phyloP scores from a whole-genome alignment of 2,797 vertebrate genomes.

The Percopsis omiscomaycus region DNA sequence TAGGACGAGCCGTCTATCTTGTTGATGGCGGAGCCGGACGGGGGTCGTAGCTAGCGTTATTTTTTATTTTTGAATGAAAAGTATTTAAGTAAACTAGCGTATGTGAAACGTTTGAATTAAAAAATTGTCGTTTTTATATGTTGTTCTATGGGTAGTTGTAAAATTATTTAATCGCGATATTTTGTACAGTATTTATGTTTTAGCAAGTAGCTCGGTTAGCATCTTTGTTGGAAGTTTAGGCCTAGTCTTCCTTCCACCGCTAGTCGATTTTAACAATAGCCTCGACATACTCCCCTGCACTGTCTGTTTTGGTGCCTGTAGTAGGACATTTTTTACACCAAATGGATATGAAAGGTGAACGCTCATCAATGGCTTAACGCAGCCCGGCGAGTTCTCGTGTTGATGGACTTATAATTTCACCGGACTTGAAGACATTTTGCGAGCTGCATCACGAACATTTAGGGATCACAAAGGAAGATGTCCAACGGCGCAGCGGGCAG shows the following conservation, averaged over 20 bases:
- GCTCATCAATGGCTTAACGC: constrained; percentile 30
- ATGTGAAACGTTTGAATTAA: constrained; percentile 30
- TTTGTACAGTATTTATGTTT: constrained; percentile 71
- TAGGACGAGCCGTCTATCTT: constrained; percentile 62
- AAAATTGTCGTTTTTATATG: constrained; percentile 15
- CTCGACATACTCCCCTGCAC: constrained; percentile 47
- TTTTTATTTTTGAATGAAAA: constrained; percentile 76
- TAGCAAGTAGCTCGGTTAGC: constrained; percentile 61
- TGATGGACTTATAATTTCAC: constrained; percentile 53
- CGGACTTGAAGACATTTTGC: constrained; percentile 51
- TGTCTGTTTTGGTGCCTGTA: constrained; percentile 40
- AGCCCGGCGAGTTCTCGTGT: constrained; percentile 58
- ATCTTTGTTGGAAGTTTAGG: constrained; percentile 76
- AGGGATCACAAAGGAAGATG: constrained; percentile 76
- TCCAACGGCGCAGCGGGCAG: constrained; percentile 85
- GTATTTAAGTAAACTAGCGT: constrained; percentile 50
- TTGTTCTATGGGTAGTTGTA: constrained; percentile 19
- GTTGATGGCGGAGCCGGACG: constrained; percentile 71
- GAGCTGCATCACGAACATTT: constrained; percentile 38
- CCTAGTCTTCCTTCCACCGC: constrained; percentile 63
- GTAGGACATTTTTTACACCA: constrained; percentile 17
- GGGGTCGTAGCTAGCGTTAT: constrained; percentile 58
- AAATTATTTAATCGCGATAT: constrained; percentile 35
- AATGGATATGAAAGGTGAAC: constrained; percentile 45
- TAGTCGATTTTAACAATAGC: constrained; percentile 84